phyloP scores from a whole-genome alignment of 2,113 vertebrate genomes.

The Amblyornis subalaris region DNA sequence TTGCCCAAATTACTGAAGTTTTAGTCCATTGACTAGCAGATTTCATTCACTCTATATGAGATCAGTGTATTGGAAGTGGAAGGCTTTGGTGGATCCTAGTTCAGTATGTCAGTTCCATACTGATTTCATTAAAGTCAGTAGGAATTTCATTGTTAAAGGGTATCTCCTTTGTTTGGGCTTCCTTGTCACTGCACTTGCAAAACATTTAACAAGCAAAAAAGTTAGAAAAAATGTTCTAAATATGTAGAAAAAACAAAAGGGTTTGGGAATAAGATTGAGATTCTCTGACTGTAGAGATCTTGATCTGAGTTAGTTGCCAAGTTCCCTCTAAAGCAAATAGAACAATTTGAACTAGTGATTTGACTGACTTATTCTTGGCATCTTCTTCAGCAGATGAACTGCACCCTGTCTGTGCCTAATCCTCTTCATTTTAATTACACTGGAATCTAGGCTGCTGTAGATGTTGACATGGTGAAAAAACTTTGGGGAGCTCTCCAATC shows the following conservation, averaged over 20 bases:
- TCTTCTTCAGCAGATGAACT: background rate
- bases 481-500: background rate
- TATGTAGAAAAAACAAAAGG: background rate
- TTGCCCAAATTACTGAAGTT: background rate
- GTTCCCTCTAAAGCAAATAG: background rate
- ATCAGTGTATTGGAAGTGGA: background rate
- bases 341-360: background rate
- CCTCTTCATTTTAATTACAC: background rate
- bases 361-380: background rate
- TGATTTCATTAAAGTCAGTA: background rate
- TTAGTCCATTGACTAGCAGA: background rate
- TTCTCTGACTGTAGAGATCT: background rate
- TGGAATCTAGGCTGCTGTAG: background rate
- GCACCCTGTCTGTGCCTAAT: fast-evolving
- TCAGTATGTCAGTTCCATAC: background rate
- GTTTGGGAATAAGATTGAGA: background rate
- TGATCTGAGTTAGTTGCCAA: fast-evolving
- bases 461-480: background rate
- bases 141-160: fast-evolving
- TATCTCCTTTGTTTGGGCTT: background rate
- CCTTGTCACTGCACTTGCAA: background rate
- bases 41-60: background rate
- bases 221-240: background rate
- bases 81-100: background rate
- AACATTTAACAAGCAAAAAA: background rate